Base-by-base conservation (phyloP, 1,140 invertebrate genomes). In the Drosophila aff. region DNA sequence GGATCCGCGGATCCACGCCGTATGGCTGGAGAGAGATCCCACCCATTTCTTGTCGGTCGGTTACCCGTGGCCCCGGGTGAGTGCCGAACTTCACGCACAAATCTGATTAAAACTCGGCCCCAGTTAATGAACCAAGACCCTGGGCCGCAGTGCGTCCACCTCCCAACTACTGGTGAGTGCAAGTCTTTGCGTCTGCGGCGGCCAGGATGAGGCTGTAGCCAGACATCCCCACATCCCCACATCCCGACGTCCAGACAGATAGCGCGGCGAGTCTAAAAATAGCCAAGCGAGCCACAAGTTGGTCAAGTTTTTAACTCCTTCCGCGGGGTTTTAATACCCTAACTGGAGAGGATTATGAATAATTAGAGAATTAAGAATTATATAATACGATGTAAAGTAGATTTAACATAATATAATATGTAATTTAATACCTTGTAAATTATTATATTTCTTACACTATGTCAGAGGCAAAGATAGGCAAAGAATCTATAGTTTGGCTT, bases 11-110 rank as follows among this genome's bases (percentile, higher is more conserved):
- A 26, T 57, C 21, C 33, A 15, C 10, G 10, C 50, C 7, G 31
- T 33, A 21, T 38, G 28, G 52, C 31, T 21, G 41, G 36, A 28
- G 40, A 69, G 38, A 16, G 46, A 49, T 66, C 53, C 79, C 82
- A 79, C 79, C 79, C 72, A 87, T 87, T 82, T 87, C 79, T 76
- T 82, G 76, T 71, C 53, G 36, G 52, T 55, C 21, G 21, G n/a
- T 13, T 33, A 26, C 38, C n/a, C 33, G 46, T 65, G 43, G 49
- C 64, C 60, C 44, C 72, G 68, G 62, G 66, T 53, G 58, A 77
- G 67, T 62, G 59, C 72, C 65, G 62, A 64, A 76, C 76, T 87
- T 87, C 61, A 89, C 69, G 84, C 84, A 89, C 87, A 89, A 89
- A 89, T 89, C 84, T 81, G 84, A 89, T 86, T 82, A 53, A 76